phyloP scores from a whole-genome alignment of 2,113 vertebrate species.

The Festucalex cinctus region DNA sequence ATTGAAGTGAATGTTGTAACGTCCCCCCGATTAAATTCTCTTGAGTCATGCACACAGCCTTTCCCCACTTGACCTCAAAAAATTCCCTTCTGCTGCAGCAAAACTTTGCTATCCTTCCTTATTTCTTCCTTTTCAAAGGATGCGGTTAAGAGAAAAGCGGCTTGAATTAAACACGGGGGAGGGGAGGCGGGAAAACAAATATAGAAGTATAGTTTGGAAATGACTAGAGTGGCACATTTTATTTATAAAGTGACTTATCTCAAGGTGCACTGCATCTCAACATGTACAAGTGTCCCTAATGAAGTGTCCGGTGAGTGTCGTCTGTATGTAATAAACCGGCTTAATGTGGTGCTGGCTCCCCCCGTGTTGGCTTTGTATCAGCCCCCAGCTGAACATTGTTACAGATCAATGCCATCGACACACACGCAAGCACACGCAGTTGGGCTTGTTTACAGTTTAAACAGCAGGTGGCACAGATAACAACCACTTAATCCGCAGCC shows the following conservation, averaged over 20 bases:
- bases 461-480: constrained; percentile 64
- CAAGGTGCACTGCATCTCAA: not conserved
- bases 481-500: constrained; percentile 50
- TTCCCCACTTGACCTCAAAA: constrained; percentile 41
- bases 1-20: constrained; percentile 54
- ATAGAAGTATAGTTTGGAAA: too few species aligned
- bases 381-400: constrained; percentile 34
- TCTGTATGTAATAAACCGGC: not conserved
- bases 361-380: constrained; percentile 5
- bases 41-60: constrained; percentile 16
- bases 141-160: constrained; percentile 29
- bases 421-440: constrained; percentile 32
- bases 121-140: not conserved
- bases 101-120: not conserved
- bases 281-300: not conserved
- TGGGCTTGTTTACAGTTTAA: constrained; percentile 57
- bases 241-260: too few species aligned
- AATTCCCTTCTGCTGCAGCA: constrained; percentile 29
- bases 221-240: too few species aligned
- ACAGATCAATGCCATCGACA: constrained; percentile 47
- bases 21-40: constrained; percentile 37
- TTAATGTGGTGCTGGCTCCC: constrained; percentile 1
- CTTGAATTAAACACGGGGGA: constrained; percentile 56
- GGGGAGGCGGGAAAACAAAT: constrained; percentile 15
- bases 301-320: not conserved